Evolutionary conservation across 2,797 vertebrate species (phyloP), one percentile per base, ranked within the genome.

Genomic region (Lutjanus argentimaculatus): DNA sequence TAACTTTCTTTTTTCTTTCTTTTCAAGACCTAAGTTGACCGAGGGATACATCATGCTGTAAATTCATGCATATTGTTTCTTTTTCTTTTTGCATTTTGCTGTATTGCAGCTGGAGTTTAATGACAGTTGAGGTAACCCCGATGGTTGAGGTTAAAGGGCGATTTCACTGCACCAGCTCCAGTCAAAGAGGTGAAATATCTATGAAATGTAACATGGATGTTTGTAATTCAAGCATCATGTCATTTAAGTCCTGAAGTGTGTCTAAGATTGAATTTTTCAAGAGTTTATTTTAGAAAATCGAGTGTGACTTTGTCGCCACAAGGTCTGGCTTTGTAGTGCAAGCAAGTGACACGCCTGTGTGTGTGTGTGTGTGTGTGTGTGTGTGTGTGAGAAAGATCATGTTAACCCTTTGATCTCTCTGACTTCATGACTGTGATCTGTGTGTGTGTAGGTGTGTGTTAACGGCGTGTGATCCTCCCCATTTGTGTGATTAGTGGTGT

Each of bases 401-500:
- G 48, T 87, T 75, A 85, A 83, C 45, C 65, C 78, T 86, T 79
- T 91, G 82, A 85, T 90, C 77, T 67, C 45, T 70, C 16, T 49
- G 52, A 67, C 70, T 68, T 59, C 15, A 55, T 70, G 75, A 40
- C 66, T 71, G 21, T 73, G 65, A 43, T 73, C 75, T 67, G 45
- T 66, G 56, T 66, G 55, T 79, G 51, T 69, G 57, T 51, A 3
- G 1, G 15, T 79, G 73, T 81, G 80, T 85, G 77, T 82, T 85
- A 73, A 51, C 77, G 21, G 72, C 30, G 62, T 84, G 82, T 72
- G 63, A 86, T 88, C 74, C 75, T 86, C 67, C 85, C 67, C 40
- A 22, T 83, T 80, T 75, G 80, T 86, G 71, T 90, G 86, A 89
- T 87, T 78, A 85, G 77, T 86, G 81, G 78, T 52, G 83, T 87